Conservation (phyloP, 2,797 vertebrate species). For the Lutjanus campechanus region DNA sequence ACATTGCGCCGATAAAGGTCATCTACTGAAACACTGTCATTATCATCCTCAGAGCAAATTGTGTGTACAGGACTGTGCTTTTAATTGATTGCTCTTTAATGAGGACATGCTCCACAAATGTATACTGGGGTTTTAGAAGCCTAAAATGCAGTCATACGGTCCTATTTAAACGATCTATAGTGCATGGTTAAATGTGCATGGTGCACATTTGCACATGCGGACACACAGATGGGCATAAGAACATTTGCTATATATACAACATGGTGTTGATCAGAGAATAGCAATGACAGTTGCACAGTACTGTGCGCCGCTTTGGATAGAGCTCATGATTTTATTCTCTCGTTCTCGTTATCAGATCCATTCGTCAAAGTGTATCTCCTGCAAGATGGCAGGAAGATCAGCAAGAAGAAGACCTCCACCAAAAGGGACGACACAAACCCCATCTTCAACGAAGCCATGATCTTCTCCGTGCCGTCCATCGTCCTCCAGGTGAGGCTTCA, state of each 20-base stretch:
- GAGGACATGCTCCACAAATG: slow-evolving; percentile 5
- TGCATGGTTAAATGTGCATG: no score
- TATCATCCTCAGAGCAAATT: slow-evolving; percentile 25
- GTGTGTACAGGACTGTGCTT: background rate
- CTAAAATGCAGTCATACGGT: background rate
- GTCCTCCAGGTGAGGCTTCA: slow-evolving; percentile 91
- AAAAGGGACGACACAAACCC: slow-evolving; percentile 96
- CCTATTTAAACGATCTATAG: no score
- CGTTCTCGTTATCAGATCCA: slow-evolving; percentile 86
- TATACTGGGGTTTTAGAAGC: background rate
- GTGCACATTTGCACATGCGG: no score
- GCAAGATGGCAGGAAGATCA: slow-evolving; percentile 97
- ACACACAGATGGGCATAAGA: no score
- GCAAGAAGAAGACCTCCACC: slow-evolving; percentile 97
- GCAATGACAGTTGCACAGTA: no score
- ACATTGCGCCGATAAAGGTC: slow-evolving; percentile 35
- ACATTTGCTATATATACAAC: no score
- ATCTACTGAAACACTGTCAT: slow-evolving; percentile 7
- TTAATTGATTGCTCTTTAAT: slow-evolving; percentile 34
- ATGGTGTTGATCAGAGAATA: no score
- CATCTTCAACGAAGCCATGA: slow-evolving; percentile 99
- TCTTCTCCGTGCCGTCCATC: slow-evolving; percentile 96
- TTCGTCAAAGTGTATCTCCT: slow-evolving; percentile 99
- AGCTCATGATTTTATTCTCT: background rate
- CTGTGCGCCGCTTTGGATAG: no score